A percentile compares a stretch with the other conserved stretches of the same genome.
phyloP scores from a whole-genome alignment of 2,797 vertebrate species.

The Melanotaenia parkinsoni region DNA sequence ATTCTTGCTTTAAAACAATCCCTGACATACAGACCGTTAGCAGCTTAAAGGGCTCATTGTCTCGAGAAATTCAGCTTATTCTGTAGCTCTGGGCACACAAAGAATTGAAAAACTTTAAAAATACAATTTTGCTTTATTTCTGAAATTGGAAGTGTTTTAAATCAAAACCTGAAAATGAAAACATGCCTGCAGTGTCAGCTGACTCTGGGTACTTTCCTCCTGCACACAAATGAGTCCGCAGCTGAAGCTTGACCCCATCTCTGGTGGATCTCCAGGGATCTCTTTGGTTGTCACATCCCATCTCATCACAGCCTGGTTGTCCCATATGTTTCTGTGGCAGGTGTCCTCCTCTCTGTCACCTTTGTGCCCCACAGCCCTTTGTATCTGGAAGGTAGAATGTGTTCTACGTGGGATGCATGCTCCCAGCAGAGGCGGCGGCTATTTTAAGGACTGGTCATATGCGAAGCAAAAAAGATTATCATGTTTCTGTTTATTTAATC shows the following conservation, averaged over 20 bases:
- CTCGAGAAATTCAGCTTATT: neutral
- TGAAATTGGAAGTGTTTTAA: neutral
- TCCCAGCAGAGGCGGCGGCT: slow-evolving; percentile 32
- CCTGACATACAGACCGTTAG: neutral
- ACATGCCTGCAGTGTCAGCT: slow-evolving; percentile 9
- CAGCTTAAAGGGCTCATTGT: neutral
- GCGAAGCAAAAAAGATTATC: neutral
- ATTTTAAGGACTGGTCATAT: slow-evolving; percentile 48
- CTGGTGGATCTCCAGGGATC: slow-evolving; percentile 61
- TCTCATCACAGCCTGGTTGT: slow-evolving; percentile 54
- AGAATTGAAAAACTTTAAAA: neutral
- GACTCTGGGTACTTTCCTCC: slow-evolving; percentile 27
- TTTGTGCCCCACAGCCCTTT: slow-evolving; percentile 18
- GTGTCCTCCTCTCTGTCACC: slow-evolving; percentile 57
- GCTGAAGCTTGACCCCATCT: slow-evolving; percentile 46
- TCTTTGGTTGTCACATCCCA: slow-evolving; percentile 59
- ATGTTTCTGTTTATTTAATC: slow-evolving; percentile 16
- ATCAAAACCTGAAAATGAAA: neutral
- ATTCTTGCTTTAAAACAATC: neutral
- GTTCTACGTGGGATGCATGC: slow-evolving; percentile 31
- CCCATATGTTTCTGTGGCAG: slow-evolving; percentile 69
- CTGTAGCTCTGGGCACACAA: neutral
- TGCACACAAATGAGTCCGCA: slow-evolving; percentile 50
- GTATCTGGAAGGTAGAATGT: slow-evolving; percentile 24
- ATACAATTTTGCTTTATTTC: neutral